Evolutionary conservation across 2,888 invertebrate genomes (phyloP), one percentile per base, ranked within the genome.

Genomic region (Chymomyza amoena): DNA sequence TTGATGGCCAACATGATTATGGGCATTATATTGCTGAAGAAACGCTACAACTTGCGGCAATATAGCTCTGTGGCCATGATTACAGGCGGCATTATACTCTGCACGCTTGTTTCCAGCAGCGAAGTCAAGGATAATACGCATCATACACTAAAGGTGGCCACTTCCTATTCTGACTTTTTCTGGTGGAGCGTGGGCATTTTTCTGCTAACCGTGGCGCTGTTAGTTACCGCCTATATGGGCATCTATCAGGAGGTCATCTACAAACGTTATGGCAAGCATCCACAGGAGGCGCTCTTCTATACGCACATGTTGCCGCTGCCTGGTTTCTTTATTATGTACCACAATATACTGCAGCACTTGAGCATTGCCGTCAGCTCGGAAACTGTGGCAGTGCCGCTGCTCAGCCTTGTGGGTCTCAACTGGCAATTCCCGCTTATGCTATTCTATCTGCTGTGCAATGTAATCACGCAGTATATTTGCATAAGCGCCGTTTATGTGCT

Each of bases 1-100:
- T 92, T 99, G 39, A 97, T 99, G 93, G 98, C 99, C 0, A 99
- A 98, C 91, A 96, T 99, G 96, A 94, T 98, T 45, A 96, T 99
- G 95, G 98, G 98, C 15, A 96, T 97, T 51, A 93, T 98, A 81
- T 96, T 99, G 72, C 91, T 98, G 52, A 96, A 97, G 84, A 97
- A 96, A 89, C 93, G 93, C 63, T 99, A 99, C 87, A 93, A 95
- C 1, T 92, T 95, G 3, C 93, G 95, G 45, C 99, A 99, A 91
- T 99, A 98, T 92, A 73, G 97, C 9, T 97, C 99, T 0, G 97
- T 99, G 7, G 92, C 95, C 9, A 96, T 99, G 95, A 98, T 99
- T 86, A 97, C 98, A 0, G 89, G 94, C n/a, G 99, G 99, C 7
- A 98, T 99, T 68, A 93, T 95, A 0, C 93, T 97, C 15, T 98